Evolutionary conservation across 2,797 vertebrate species (phyloP), one percentile per base, ranked within the genome.

Genomic region (Labeo calbasu): DNA sequence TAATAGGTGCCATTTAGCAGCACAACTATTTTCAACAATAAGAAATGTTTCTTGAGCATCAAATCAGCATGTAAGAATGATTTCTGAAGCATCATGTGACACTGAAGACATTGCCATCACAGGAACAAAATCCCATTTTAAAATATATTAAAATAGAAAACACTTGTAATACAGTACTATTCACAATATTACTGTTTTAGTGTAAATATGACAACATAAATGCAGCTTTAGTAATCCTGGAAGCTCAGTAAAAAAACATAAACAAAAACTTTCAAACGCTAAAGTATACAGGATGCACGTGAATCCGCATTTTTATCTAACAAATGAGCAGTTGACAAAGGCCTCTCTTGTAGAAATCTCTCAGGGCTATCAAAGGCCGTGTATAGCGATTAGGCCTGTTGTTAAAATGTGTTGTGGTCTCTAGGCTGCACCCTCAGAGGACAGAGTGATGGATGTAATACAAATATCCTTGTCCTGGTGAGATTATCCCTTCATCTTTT

Each of bases 381-480:
- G 87, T 88, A 82, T 85, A 86, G 61, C 15, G 72, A 84, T 85
- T 84, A 83, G 75, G 78, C 53, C 79, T 79, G 43, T 43, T 88
- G 81, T 86, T 89, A 77, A 79, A 84, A 79, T 83, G 85, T 84
- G 84, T 82, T 51, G 76, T 77, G 84, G 75, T 77, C 81, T 87
- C 77, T 51, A 21, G 76, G 81, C 84, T 84, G 71, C 57, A 70
- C 84, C 61, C 48, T 82, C 53, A 28, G 40, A 83, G 76, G 76
- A 69, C 55, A 86, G 81, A 77, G 65, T 86, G 88, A 87, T 88
- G 59, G 79, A 86, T 89, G 82, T 86, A 88, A 86, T 89, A 89
- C 82, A 89, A 88, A 87, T 87, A 71, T 73, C 79, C 50, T 36
- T 80, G 71, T 69, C 76, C 66, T 82, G n/a, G 21, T 75, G 66